These are phyloP conservation scores for Vulpes ferrilata DNA, from an alignment of 2,113 vertebrate genomes.

Conservation along the genomic window DNA sequence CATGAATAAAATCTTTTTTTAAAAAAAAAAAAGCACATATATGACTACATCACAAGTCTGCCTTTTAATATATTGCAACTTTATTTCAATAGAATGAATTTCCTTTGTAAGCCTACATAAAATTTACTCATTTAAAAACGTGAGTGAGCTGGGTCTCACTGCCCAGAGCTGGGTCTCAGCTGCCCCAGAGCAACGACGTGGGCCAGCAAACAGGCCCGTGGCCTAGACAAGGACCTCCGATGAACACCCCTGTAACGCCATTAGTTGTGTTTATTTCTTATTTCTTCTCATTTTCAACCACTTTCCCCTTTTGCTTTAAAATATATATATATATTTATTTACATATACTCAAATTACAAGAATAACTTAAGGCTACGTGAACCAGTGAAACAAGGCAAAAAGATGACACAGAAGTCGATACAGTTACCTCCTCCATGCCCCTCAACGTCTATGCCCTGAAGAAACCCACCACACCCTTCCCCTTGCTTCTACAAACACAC, in stretches of 20 bases:
- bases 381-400: neutral
- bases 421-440: accelerated
- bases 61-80: neutral
- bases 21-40: too few species aligned
- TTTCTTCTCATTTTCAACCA: neutral
- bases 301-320: neutral
- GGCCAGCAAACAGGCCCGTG: neutral
- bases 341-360: neutral
- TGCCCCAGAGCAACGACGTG: too few species aligned
- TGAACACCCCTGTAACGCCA: accelerated
- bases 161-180: too few species aligned
- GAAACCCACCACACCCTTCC: neutral
- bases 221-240: neutral
- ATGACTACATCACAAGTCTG: neutral
- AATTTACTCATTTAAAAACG: neutral
- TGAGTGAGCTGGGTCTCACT: neutral
- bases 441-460: accelerated
- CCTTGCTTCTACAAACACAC: neutral
- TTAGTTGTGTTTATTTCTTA: neutral
- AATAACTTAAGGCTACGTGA: neutral
- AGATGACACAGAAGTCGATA: accelerated
- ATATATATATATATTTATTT: neutral
- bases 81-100: neutral
- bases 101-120: neutral
- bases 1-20: too few species aligned